phyloP scores from a whole-genome alignment of 2,888 invertebrate genomes.

The Dolichomitus sp. region DNA sequence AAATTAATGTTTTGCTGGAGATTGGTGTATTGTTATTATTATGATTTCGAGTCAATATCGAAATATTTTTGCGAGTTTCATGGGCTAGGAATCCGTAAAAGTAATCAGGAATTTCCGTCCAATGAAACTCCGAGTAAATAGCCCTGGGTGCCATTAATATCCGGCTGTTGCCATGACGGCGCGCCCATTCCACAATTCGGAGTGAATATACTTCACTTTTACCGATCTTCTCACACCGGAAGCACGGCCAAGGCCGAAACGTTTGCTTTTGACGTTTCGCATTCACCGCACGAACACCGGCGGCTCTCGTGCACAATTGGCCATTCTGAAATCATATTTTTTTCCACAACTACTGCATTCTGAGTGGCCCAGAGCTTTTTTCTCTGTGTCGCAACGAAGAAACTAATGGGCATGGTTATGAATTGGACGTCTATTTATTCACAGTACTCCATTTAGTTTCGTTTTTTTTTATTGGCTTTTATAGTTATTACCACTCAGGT shows the following conservation, averaged over 20 bases:
- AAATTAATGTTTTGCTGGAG: too few species aligned
- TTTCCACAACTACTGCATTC: conserved; percentile 11
- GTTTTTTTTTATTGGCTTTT: conserved; percentile 3
- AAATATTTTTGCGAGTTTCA: conserved; percentile 19
- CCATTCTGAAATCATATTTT: conserved; percentile 40
- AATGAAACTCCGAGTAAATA: conserved; percentile 17
- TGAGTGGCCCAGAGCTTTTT: conserved; percentile 35
- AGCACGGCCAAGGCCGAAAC: conserved; percentile 15
- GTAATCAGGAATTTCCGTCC: background rate
- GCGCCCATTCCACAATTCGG: conserved; percentile 58
- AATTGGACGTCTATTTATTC: conserved; percentile 62
- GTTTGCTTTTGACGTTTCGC: conserved; percentile 64
- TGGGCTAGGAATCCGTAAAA: background rate
- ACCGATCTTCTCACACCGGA: conserved; percentile 41
- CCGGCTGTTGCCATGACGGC: conserved; percentile 47
- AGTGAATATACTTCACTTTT: conserved; percentile 56
- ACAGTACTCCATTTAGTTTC: conserved; percentile 32
- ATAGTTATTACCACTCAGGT: background rate
- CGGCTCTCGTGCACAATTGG: conserved; percentile 6
- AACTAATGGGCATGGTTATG: conserved; percentile 65
- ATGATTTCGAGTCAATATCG: conserved; percentile 4
- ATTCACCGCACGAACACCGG: conserved; percentile 29
- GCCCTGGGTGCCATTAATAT: conserved; percentile 59
- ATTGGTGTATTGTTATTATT: background rate
- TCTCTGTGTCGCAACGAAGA: conserved; percentile 27